Evolutionary conservation across 2,888 invertebrate species (phyloP), one percentile per base, ranked within the genome.

Genomic region (Tinea trinotella): DNA sequence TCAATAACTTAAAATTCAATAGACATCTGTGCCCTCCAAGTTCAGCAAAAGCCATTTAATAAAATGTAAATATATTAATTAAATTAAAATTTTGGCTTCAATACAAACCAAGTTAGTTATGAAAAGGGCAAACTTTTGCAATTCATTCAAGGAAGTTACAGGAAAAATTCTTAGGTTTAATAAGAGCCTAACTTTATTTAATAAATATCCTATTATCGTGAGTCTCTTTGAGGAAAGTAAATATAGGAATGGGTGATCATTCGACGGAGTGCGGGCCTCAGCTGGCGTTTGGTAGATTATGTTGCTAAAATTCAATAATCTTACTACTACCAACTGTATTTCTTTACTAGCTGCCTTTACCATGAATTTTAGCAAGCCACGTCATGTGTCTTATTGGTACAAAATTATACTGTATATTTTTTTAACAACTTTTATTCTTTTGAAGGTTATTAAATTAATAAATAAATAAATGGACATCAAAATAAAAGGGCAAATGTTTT

Each of bases 241-340:
- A 40, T 40, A 40, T 7, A 40, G 70, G 66, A 73, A 69, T 68
- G 70, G 70, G 66, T 66, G 74, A 78, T 79, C 74, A 71, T 72
- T 74, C 67, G 70, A 68, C 65, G 61, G 62, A 64, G 66, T 62
- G 65, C 63, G 71, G 70, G 73, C 59, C 76, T 59, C 81, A 77
- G 71, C 78, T 81, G 82, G 74, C 70, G 66, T 62, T 69, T 62
- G 68, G 65, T 64, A 71, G 74, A 78, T 82, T 78, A 80, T 74
- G 71, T 74, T 68, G 71, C 68, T 72, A 68, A 71, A 81, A 81
- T 78, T 81, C 78, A 78, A 81, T 80, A 81, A 79, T 74, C 74
- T 76, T 67, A 65, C 62, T 66, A 68, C 65, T 62, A 64, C 71
- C 78, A 80, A 73, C 80, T 82, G 78, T 67, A 59, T 52, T 52